phyloP scores from a whole-genome alignment of 2,888 invertebrate genomes.

The Drosophila recens region DNA sequence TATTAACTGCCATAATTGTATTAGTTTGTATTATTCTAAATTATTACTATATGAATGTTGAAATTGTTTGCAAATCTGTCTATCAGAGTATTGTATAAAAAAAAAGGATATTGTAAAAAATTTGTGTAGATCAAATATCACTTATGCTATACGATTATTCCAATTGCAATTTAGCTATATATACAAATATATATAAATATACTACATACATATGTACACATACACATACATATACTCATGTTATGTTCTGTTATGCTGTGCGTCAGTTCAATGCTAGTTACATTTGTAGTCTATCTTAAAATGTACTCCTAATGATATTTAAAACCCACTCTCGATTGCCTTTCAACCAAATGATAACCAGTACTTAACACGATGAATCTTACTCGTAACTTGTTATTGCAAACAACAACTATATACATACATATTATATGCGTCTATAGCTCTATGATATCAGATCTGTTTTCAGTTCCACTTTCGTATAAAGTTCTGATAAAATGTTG shows the following conservation, averaged over 20 bases:
- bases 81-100: slow-evolving; percentile 40
- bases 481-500: neutral
- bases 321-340: slow-evolving; percentile 70
- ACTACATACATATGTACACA: slow-evolving; percentile 25
- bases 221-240: slow-evolving; percentile 36
- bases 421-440: slow-evolving; percentile 49
- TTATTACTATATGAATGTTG: slow-evolving; percentile 28
- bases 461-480: slow-evolving; percentile 3
- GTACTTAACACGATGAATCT: slow-evolving; percentile 44
- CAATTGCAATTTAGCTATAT: slow-evolving; percentile 33
- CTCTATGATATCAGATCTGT: slow-evolving; percentile 18
- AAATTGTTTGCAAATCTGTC: slow-evolving; percentile 40
- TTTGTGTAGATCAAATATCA: slow-evolving; percentile 21
- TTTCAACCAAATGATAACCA: slow-evolving; percentile 67
- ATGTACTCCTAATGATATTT: slow-evolving; percentile 33
- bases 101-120: slow-evolving; percentile 42
- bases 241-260: slow-evolving; percentile 67
- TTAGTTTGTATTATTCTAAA: slow-evolving; percentile 46
- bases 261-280: slow-evolving; percentile 70
- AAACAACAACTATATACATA: slow-evolving; percentile 51
- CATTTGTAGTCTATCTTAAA: slow-evolving; percentile 52
- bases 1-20: slow-evolving; percentile 69
- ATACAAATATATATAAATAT: slow-evolving; percentile 11
- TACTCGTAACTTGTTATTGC: slow-evolving; percentile 77
- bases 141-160: slow-evolving; percentile 23